Evolutionary conservation across 1,140 invertebrate genomes (phyloP), one percentile per base, ranked within the genome.

Genomic region (Acromyrmex charruanus): DNA sequence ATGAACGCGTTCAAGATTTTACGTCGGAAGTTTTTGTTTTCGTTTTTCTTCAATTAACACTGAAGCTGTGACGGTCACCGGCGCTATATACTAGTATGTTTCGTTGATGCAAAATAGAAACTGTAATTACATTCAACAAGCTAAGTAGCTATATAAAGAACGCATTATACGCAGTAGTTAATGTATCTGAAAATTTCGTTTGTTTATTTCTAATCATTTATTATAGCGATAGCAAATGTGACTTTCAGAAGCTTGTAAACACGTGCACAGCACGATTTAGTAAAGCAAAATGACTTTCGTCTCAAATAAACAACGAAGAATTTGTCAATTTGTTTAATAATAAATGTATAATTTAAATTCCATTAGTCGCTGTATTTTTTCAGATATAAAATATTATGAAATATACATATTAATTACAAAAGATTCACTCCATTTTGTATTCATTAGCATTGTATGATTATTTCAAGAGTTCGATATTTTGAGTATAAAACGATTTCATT

Each of bases 11-110:
- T 58, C 55, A 28, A 74, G 68, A 61, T 49, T 16, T 28, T 65
- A 59, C 39, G 55, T 49, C 21, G 7, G 68, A 21, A 61, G 21
- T 31, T 49, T 55, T 61, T 39, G 10, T 68, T 21, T 5, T 75
- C 31, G 6, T 59, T 25, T 77, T 61, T 61, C 28, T 72, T 21
- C 31, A 68, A 82, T 82, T 49, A 61, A 31, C 68, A 16, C 12
- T 16, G 39, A 16, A 31, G 14, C 68, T 39, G 53, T 82, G 68
- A 74, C 68, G 68, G 68, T 81, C 66, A 81, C 12, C 53, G 21
- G 35, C 53, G 80, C 6, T 31, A 58, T 9, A 68, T 14, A 53
- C n/a, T 1, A 3, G 12, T 3, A 5, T 28, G 51, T 58, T 21
- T 39, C 9, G 4, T 35, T 18, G 44, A 49, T 2, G 12, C 14